A percentile compares a stretch with the other conserved stretches of the same genome.
phyloP scores from a whole-genome alignment of 2,888 invertebrate species.

The Andrena haemorrhoa region DNA sequence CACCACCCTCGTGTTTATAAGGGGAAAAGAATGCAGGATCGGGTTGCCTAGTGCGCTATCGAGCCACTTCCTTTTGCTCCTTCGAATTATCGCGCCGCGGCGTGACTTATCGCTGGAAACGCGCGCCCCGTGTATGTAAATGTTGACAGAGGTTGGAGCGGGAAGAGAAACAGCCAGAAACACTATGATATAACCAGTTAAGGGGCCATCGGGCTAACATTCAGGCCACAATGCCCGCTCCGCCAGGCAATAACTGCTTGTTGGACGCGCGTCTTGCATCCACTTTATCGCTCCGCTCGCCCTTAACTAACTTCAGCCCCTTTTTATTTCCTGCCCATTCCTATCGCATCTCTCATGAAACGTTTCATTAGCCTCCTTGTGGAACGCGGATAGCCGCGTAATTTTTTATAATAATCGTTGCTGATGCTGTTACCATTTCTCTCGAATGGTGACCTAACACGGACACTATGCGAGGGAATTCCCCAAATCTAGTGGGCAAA shows the following conservation, averaged over 20 bases:
- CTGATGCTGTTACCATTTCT: background rate
- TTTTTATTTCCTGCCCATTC: background rate
- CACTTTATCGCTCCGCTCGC: constrained; percentile 28
- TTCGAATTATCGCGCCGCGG: constrained; percentile 39
- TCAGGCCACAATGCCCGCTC: constrained; percentile 52
- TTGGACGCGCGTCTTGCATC: constrained; percentile 34
- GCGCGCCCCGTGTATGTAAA: constrained; percentile 50
- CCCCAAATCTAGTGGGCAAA: too few relatives aligned
- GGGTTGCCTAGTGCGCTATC: background rate
- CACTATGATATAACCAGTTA: constrained; percentile 71
- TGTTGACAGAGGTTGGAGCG: constrained; percentile 58
- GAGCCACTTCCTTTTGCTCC: constrained; percentile 24
- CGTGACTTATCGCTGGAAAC: constrained; percentile 61
- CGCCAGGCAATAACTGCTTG: constrained; percentile 39
- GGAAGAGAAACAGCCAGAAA: constrained; percentile 61
- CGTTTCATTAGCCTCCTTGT: constrained; percentile 5
- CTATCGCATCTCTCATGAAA: constrained; percentile 4
- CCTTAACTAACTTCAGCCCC: constrained; percentile 22
- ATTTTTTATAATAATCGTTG: constrained; percentile 10
- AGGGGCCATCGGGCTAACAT: constrained; percentile 67
- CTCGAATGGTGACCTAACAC: too few relatives aligned
- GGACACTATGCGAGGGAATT: too few relatives aligned
- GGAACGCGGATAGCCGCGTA: constrained; percentile 9
- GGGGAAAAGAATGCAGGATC: background rate
- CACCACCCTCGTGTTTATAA: background rate